Evolutionary conservation across 2,113 vertebrate genomes (phyloP), one percentile per base, ranked within the genome.

Genomic region (Irena cyanogastra): DNA sequence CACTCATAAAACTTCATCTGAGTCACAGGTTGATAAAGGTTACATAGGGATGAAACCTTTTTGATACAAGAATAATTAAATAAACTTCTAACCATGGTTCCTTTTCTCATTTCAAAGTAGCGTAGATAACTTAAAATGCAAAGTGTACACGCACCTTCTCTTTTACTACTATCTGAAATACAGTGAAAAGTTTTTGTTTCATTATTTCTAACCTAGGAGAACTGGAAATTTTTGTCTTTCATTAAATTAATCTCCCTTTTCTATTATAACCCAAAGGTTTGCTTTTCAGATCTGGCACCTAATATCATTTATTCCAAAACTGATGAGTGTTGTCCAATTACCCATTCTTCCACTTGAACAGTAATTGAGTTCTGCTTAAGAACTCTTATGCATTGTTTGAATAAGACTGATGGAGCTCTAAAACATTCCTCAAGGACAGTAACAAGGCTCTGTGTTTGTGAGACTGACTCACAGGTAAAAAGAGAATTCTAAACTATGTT

Each of bases 281-380:
- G n/a, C 83, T 93, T 96, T 93, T 83, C 92, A 81, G 71, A 88
- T 94, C 63, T 80, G 23, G 33, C 42, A 63, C 54, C 76, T 96
- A 74, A 56, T 86, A 74, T 77, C 7, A 81, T 89, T 93, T 90
- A 77, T 93, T 90, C 16, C 39, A 70, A 86, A 95, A 86, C 27
- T 75, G 89, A 89, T 90, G 71, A 83, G 64, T 86, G 64, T 83
- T 93, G 91, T 83, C 60, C 83, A 92, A 71, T 96, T 93, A 83
- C 63, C 50, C 77, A 39, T 83, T 95, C 86, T 94, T 97, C 83
- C 76, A 92, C 95, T 90, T 83, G 59, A 95, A 44, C 31, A 86
- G 56, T 77, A 94, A 89, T 75, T 63, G 83, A 89, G 64, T 81
- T 96, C 64, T 93, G 50, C 63, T 87, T 86, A 90, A 96, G 93